phyloP scores from a whole-genome alignment of 2,888 invertebrate genomes.

The Stenodera caucasica region DNA sequence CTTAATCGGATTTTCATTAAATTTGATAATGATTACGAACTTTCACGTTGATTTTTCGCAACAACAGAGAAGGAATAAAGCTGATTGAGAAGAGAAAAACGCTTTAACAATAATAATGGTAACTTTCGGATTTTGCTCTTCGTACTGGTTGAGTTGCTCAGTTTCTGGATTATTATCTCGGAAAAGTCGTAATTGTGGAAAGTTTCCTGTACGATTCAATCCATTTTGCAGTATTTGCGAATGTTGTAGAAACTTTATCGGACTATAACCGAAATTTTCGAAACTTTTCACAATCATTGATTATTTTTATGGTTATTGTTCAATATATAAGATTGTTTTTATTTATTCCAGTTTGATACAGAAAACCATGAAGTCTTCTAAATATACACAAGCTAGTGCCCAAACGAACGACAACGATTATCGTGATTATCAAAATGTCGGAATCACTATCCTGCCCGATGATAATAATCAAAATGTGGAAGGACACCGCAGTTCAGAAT shows the following conservation, averaged over 20 bases:
- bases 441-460: conserved; percentile 42
- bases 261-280: background rate
- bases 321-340: background rate
- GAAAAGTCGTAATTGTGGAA: conserved; percentile 10
- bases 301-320: background rate
- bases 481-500: conserved; percentile 45
- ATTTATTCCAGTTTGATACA: background rate
- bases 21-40: background rate
- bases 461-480: conserved; percentile 43
- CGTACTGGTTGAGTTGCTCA: conserved; percentile 1
- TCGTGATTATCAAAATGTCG: conserved; percentile 49
- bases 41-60: background rate
- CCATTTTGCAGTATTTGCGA: background rate
- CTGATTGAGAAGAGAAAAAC: background rate
- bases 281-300: conserved; percentile 2
- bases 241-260: background rate
- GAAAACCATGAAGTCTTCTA: conserved; percentile 50
- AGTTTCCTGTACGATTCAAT: conserved; percentile 1
- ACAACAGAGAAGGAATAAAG: background rate
- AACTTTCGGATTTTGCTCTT: background rate
- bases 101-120: conserved; percentile 5
- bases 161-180: conserved; percentile 5
- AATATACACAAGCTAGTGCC: conserved; percentile 51
- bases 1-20: background rate
- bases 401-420: conserved; percentile 49